Conservation (phyloP, 2,888 invertebrate species). For the Drosophila lacicola region DNA sequence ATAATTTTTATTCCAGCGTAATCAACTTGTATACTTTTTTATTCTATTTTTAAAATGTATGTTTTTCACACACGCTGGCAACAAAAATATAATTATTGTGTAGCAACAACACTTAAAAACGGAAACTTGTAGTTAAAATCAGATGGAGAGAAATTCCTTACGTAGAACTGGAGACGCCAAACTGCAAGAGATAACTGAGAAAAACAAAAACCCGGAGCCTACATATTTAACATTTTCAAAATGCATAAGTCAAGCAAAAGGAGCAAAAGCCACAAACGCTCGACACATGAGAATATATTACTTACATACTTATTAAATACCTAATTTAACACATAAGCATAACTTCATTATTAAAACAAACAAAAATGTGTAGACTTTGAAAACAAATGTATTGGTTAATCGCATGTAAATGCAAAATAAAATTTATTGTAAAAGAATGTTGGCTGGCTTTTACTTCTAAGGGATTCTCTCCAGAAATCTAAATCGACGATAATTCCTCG, state of each 20-base stretch:
- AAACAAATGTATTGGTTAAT: slow-evolving; percentile 64
- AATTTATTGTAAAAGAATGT: slow-evolving; percentile 54
- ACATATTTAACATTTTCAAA: slow-evolving; percentile 51
- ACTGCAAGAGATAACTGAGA: slow-evolving; percentile 20
- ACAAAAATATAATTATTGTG: slow-evolving; percentile 68
- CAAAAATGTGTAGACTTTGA: slow-evolving; percentile 67
- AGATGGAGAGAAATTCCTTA: slow-evolving; percentile 7
- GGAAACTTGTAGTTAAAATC: slow-evolving; percentile 70
- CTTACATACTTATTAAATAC: slow-evolving; percentile 75
- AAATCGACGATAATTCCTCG: no score
- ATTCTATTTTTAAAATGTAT: slow-evolving; percentile 76
- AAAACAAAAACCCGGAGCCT: slow-evolving; percentile 19
- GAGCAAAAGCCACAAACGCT: slow-evolving; percentile 49
- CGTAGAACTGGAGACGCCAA: slow-evolving; percentile 27
- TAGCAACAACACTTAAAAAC: slow-evolving; percentile 73
- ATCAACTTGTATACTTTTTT: slow-evolving; percentile 76
- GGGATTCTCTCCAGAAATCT: no score
- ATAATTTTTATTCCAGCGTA: slow-evolving; percentile 78
- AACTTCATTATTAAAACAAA: slow-evolving; percentile 70
- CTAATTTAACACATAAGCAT: slow-evolving; percentile 68
- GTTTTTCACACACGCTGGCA: slow-evolving; percentile 75
- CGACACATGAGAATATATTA: slow-evolving; percentile 66
- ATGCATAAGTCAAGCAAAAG: slow-evolving; percentile 42
- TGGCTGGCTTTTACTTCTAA: not conserved
- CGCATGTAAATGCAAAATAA: slow-evolving; percentile 75